These are phyloP conservation scores for Dinomys branickii DNA, from an alignment of 2,113 vertebrate genomes.

Conservation along the genomic window DNA sequence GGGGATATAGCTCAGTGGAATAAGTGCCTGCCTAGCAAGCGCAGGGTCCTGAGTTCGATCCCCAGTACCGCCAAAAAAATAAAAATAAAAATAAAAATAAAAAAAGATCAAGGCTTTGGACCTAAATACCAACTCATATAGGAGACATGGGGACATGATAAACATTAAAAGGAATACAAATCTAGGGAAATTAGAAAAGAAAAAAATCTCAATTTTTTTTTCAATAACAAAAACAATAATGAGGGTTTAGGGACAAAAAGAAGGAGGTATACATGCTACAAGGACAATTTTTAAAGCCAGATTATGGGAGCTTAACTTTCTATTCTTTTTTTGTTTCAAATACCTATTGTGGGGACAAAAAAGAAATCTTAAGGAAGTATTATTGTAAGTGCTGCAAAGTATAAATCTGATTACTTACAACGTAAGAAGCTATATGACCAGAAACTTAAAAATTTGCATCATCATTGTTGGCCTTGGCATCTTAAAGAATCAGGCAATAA, in stretches of 20 bases:
- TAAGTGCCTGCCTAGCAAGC: too few species aligned
- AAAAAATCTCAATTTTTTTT: background rate
- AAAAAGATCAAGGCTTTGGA: background rate
- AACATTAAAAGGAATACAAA: background rate
- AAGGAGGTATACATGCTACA: background rate
- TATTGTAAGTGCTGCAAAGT: background rate
- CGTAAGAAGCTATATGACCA: background rate
- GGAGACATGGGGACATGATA: background rate
- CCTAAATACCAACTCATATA: background rate
- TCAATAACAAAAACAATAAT: background rate
- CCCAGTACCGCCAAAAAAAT: too few species aligned
- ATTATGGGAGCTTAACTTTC: background rate
- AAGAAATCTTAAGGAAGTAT: background rate
- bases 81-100: too few species aligned
- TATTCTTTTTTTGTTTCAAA: slow-evolving; percentile 24
- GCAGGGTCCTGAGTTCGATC: too few species aligned
- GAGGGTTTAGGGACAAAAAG: background rate
- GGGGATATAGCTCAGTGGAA: too few species aligned
- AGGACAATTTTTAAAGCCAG: background rate
- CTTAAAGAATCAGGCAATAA: slow-evolving; percentile 22
- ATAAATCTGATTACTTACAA: background rate
- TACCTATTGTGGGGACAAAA: background rate
- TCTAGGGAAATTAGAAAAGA: background rate
- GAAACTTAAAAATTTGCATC: background rate
- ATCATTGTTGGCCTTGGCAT: background rate